phyloP scores from a whole-genome alignment of 1,140 invertebrate species.

The Ostrea denselamellosa region DNA sequence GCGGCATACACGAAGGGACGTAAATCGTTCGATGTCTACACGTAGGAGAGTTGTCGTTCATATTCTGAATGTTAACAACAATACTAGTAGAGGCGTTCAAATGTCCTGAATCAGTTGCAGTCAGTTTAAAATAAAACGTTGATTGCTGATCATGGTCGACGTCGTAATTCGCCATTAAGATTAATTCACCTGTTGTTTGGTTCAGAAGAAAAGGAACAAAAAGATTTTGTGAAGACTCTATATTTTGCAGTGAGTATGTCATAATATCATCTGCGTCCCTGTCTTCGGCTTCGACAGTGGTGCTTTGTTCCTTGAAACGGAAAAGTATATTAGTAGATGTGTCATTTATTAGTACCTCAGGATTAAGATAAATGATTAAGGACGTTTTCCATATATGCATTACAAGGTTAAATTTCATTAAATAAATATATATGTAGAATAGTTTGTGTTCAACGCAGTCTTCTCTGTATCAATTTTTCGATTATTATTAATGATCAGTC shows the following conservation, averaged over 20 bases:
- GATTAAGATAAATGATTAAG: too few species aligned
- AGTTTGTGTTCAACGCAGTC: too few species aligned
- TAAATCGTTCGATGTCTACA: neutral
- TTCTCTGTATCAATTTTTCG: too few species aligned
- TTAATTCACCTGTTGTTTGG: neutral
- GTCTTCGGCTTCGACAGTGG: neutral
- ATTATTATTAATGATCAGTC: too few species aligned
- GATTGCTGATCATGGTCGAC: neutral
- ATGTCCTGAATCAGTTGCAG: neutral
- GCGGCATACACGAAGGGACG: neutral
- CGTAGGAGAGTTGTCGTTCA: neutral
- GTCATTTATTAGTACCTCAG: too few species aligned
- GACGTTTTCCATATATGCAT: too few species aligned
- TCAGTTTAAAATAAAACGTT: neutral
- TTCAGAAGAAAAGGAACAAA: neutral
- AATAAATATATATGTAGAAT: too few species aligned
- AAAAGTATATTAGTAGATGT: too few species aligned
- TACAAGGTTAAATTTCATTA: too few species aligned
- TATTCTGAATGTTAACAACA: neutral
- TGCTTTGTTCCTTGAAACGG: neutral
- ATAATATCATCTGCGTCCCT: neutral
- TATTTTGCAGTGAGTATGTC: neutral
- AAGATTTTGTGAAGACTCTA: neutral
- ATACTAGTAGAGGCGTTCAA: neutral
- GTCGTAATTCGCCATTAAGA: neutral